A percentile compares a stretch with the other conserved stretches of the same genome.
These are phyloP conservation scores for Apus apus DNA, from an alignment of 2,113 vertebrate species.

Conservation along the genomic window DNA sequence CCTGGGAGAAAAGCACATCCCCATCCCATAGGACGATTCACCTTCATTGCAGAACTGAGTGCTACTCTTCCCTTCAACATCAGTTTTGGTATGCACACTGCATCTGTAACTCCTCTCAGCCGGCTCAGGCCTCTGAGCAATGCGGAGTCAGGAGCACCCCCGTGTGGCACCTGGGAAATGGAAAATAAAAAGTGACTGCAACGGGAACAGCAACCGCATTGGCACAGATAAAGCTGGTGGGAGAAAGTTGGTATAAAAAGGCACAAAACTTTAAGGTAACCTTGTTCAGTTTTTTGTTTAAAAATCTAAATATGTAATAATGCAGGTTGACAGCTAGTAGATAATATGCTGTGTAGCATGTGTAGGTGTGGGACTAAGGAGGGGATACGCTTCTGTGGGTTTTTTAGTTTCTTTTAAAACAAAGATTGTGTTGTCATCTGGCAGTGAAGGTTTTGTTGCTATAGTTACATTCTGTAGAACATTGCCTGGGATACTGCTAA, in stretches of 20 bases:
- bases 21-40: not conserved
- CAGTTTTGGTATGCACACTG: not conserved
- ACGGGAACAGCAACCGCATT: not conserved
- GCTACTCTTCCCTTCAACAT: not conserved
- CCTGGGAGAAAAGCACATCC: not conserved
- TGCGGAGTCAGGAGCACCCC: slow-evolving; percentile 11
- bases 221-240: not conserved
- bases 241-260: not conserved
- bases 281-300: not conserved
- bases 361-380: not conserved
- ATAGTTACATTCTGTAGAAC: not conserved
- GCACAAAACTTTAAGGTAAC: not conserved
- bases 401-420: not conserved
- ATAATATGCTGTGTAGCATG: not conserved
- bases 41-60: not conserved
- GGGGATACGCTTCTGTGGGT: not conserved
- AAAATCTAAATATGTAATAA: not conserved
- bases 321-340: not conserved
- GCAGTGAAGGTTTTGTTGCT: not conserved
- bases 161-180: not conserved
- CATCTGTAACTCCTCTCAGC: not conserved
- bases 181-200: not conserved
- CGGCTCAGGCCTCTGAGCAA: not conserved
- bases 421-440: not conserved
- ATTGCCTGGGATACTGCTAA: not conserved